phyloP scores from a whole-genome alignment of 2,888 invertebrate genomes.

The Acleris holmiana region DNA sequence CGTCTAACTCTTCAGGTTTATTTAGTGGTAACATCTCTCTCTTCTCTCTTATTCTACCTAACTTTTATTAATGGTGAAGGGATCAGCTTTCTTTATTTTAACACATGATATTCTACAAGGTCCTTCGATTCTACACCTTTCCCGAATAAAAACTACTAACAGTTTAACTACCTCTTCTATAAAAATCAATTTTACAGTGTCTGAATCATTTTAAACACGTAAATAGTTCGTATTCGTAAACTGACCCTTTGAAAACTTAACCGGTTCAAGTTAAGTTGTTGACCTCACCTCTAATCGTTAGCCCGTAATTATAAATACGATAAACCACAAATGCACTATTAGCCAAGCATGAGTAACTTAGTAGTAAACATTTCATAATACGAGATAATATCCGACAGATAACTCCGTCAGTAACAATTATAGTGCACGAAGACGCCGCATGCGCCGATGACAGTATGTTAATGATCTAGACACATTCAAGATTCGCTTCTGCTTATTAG shows the following conservation, averaged over 20 bases:
- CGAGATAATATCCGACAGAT: slow-evolving; percentile 18
- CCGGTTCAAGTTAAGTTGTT: not conserved
- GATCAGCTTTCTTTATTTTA: too few species aligned
- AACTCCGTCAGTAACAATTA: slow-evolving; percentile 18
- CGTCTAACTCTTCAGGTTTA: too few species aligned
- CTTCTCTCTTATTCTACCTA: too few species aligned
- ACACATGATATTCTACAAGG: too few species aligned
- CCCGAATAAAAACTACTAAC: too few species aligned
- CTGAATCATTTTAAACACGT: not conserved
- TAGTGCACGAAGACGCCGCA: slow-evolving; percentile 26
- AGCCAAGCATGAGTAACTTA: slow-evolving; percentile 22
- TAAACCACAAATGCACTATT: slow-evolving; percentile 6
- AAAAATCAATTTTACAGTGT: too few species aligned
- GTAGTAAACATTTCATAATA: slow-evolving; percentile 35
- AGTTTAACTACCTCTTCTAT: too few species aligned
- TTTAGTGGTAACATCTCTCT: too few species aligned
- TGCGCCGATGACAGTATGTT: slow-evolving; percentile 5
- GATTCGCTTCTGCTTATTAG: slow-evolving; percentile 9
- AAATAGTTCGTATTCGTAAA: not conserved
- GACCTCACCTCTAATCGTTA: slow-evolving; percentile 1
- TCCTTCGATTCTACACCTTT: too few species aligned
- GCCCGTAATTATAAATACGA: not conserved
- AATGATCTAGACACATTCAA: slow-evolving; percentile 10
- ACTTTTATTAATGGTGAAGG: too few species aligned
- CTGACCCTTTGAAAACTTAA: not conserved